These are phyloP conservation scores for Leptinotarsa undecemlineata DNA, from an alignment of 1,140 invertebrate genomes.

Conservation along the genomic window DNA sequence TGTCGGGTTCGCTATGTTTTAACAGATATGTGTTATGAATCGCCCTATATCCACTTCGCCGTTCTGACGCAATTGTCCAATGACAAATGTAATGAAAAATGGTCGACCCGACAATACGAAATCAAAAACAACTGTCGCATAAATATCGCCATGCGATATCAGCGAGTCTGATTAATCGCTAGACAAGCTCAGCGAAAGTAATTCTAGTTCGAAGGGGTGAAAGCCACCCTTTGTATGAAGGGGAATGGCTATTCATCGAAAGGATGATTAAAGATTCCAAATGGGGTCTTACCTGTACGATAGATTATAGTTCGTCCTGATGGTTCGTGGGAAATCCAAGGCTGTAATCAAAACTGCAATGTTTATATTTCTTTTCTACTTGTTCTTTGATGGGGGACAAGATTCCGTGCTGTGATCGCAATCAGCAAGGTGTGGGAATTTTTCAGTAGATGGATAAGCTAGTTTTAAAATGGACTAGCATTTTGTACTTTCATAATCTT, in stretches of 20 bases:
- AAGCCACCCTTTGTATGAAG: slow-evolving; percentile 11
- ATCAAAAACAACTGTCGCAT: slow-evolving; percentile 6
- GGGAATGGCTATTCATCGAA: slow-evolving; percentile 18
- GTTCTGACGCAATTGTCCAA: background rate
- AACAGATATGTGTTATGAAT: no score
- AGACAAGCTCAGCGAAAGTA: slow-evolving; percentile 1
- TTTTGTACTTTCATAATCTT: no score
- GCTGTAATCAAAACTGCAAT: slow-evolving; percentile 8
- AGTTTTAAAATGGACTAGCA: no score
- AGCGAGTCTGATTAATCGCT: slow-evolving; percentile 5
- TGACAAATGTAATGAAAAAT: background rate
- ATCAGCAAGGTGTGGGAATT: slow-evolving; percentile 16
- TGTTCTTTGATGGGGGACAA: background rate
- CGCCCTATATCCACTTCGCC: no score
- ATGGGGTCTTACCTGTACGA: slow-evolving; percentile 16
- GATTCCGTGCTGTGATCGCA: background rate
- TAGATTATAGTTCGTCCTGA: slow-evolving; percentile 16
- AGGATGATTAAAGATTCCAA: slow-evolving; percentile 19
- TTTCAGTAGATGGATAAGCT: background rate
- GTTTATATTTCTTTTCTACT: slow-evolving; percentile 16
- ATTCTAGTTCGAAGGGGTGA: slow-evolving; percentile 9
- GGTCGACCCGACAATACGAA: background rate
- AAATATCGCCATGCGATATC: background rate
- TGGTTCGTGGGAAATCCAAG: slow-evolving; percentile 16
- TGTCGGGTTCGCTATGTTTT: no score